Evolutionary conservation across 2,888 invertebrate genomes (phyloP).

Genomic region (Eremobia ochroleuca): DNA sequence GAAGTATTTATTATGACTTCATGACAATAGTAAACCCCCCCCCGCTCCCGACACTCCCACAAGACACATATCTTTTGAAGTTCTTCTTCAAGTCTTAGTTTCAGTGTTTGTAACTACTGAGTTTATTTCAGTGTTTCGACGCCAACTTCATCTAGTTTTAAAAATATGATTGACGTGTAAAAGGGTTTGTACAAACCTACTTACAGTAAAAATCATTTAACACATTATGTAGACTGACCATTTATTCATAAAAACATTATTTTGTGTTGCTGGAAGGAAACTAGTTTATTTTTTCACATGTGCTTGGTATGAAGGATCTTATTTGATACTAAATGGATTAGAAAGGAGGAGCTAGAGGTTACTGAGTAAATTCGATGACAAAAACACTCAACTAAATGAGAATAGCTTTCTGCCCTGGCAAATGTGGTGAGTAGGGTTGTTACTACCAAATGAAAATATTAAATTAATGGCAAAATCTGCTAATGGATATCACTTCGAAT

Average conservation of each 20-base stretch:
- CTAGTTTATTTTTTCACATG: neutral
- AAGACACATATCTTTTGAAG: neutral
- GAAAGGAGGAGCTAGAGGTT: neutral
- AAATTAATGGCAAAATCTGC: neutral
- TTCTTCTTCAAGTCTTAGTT: neutral
- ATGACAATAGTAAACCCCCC: neutral
- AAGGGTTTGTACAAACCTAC: neutral
- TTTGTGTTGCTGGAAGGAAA: neutral
- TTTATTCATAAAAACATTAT: constrained; percentile 2
- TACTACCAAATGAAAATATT: neutral
- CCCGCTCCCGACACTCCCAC: no score
- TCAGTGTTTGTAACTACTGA: neutral
- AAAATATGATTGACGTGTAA: neutral
- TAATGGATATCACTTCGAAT: neutral
- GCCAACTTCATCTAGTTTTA: neutral
- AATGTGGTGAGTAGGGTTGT: neutral
- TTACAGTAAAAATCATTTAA: no score
- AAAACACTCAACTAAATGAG: neutral
- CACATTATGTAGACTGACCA: no score
- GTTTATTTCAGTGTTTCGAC: neutral
- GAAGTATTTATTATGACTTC: neutral
- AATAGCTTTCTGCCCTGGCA: neutral
- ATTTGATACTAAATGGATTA: neutral
- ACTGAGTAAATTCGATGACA: neutral
- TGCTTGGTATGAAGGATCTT: neutral